Conservation (phyloP, 1,140 invertebrate species). For the Conus ventricosus region DNA sequence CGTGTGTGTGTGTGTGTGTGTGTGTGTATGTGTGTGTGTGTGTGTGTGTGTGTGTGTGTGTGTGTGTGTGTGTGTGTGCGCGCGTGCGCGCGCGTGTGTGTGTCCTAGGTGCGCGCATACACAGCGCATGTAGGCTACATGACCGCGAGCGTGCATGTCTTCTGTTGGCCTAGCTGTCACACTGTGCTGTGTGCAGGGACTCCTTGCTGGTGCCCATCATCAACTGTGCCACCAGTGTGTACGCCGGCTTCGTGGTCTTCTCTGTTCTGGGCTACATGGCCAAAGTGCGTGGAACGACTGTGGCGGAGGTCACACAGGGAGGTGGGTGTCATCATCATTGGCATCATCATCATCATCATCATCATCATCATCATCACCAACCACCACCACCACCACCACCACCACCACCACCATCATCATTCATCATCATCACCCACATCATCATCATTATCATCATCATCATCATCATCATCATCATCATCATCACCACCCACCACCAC, state of each 20-base stretch:
- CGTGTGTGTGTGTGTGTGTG: no score
- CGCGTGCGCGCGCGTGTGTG: no score
- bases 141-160: no score
- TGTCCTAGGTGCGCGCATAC: slow-evolving; percentile 78
- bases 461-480: slow-evolving; percentile 40
- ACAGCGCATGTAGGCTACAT: no score
- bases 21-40: neutral
- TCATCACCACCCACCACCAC: no score
- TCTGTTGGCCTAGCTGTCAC: no score
- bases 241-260: slow-evolving; percentile 72
- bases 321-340: slow-evolving; percentile 85
- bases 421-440: neutral
- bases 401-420: neutral
- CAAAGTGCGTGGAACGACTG: slow-evolving; percentile 55
- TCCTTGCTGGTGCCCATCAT: slow-evolving; percentile 94
- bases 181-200: slow-evolving; percentile 72
- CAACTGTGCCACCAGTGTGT: slow-evolving; percentile 82
- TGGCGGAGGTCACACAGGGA: slow-evolving; percentile 64
- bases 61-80: neutral
- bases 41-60: slow-evolving; percentile 4
- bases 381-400: no score
- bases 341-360: slow-evolving; percentile 86
- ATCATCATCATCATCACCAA: neutral
- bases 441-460: slow-evolving; percentile 79
- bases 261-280: slow-evolving; percentile 72